Conservation (phyloP, 2,113 vertebrate species). For the Centrocercus urophasianus region DNA sequence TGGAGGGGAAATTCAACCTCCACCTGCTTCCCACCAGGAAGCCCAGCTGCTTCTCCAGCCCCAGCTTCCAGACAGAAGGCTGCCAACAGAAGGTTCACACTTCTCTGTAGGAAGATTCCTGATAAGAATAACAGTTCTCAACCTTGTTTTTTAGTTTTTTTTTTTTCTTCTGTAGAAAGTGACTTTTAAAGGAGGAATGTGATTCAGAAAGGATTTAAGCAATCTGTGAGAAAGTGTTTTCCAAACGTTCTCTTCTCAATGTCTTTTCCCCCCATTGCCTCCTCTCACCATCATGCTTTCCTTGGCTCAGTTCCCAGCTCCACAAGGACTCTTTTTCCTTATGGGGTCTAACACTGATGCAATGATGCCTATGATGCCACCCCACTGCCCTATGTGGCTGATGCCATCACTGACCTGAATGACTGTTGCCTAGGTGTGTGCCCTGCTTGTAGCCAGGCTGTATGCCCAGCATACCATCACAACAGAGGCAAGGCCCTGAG, state of each 20-base stretch:
- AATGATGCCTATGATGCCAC: background rate
- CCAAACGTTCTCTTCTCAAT: background rate
- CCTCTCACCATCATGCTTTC: fast-evolving
- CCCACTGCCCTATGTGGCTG: background rate
- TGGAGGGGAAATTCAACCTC: background rate
- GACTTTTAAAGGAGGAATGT: background rate
- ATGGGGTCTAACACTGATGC: background rate
- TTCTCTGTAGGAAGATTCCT: background rate
- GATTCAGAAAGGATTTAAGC: background rate
- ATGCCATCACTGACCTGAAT: background rate
- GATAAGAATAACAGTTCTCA: background rate
- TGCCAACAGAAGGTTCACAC: background rate
- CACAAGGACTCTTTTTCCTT: background rate
- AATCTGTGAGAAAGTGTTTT: background rate
- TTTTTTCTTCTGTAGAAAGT: background rate
- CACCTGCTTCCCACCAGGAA: background rate
- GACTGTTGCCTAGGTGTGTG: fast-evolving
- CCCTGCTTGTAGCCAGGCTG: background rate
- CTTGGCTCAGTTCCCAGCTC: background rate
- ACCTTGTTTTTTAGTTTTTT: background rate
- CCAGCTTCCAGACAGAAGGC: background rate
- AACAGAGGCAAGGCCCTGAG: fast-evolving
- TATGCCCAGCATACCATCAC: fast-evolving
- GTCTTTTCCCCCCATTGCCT: background rate
- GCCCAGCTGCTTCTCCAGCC: constrained; percentile 33